Conservation (phyloP, 2,888 invertebrate species). For the Stenodema calcarata region DNA sequence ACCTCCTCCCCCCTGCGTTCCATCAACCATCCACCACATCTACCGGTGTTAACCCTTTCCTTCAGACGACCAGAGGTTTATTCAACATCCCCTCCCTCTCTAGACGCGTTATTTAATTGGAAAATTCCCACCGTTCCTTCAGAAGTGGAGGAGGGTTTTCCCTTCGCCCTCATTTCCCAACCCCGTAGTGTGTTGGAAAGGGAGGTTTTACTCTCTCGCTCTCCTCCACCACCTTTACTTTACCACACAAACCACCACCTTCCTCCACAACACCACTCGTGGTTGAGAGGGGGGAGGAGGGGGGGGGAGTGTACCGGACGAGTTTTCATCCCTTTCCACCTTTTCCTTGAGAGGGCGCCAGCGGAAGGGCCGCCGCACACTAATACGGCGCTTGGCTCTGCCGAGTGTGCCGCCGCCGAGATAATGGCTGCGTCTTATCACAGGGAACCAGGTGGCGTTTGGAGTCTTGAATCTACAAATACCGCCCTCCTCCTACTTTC, state of each 20-base stretch:
- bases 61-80: not conserved
- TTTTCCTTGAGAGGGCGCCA: not conserved
- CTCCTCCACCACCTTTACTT: not conserved
- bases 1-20: not conserved
- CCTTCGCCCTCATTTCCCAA: not conserved
- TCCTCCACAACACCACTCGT: too few relatives aligned
- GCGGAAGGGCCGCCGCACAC: not conserved
- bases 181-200: not conserved
- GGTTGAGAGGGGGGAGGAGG: not conserved
- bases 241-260: not conserved
- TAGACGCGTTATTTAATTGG: conserved; percentile 26
- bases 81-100: not conserved
- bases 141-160: not conserved
- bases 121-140: conserved; percentile 36
- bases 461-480: conserved; percentile 45
- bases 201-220: not conserved
- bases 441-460: conserved; percentile 20
- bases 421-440: conserved; percentile 42
- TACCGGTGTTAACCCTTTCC: too few relatives aligned
- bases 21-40: not conserved
- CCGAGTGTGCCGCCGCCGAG: conserved; percentile 26
- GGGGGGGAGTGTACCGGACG: not conserved
- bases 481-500: conserved; percentile 14
- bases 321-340: not conserved
- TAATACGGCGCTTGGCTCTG: not conserved